Evolutionary conservation across 2,888 invertebrate genomes (phyloP).

Genomic region (Eupeodes luniger): DNA sequence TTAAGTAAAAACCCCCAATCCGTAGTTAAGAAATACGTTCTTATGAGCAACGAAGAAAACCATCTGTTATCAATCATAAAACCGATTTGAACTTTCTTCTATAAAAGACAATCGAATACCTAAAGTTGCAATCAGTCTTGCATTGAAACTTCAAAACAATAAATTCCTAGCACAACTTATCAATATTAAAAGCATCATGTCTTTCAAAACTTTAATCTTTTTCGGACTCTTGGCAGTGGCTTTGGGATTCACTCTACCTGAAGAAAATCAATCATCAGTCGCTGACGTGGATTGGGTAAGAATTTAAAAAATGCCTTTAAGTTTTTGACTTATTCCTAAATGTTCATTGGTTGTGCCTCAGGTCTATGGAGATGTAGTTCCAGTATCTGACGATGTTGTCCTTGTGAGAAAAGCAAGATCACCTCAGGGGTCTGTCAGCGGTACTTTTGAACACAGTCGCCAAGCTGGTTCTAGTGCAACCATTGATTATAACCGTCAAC

Average conservation of each 20-base stretch:
- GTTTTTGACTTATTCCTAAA: neutral
- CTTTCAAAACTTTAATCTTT: conserved; percentile 28
- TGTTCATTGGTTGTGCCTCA: neutral
- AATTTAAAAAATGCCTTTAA: neutral
- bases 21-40: neutral
- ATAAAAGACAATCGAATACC: neutral
- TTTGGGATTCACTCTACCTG: conserved; percentile 45
- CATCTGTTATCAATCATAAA: conserved; percentile 1
- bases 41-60: neutral
- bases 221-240: conserved; percentile 31
- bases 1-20: neutral
- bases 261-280: neutral
- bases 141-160: neutral
- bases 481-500: conserved; percentile 32
- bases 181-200: neutral
- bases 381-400: conserved; percentile 21
- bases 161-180: neutral
- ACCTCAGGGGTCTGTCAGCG: conserved; percentile 12
- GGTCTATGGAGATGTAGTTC: conserved; percentile 18
- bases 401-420: conserved; percentile 38
- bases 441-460: conserved; percentile 14
- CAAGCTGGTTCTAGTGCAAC: conserved; percentile 17
- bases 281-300: conserved; percentile 20
- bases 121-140: conserved; percentile 3
- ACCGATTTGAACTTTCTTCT: neutral